phyloP scores from a whole-genome alignment of 2,888 invertebrate species.

The Halictus quadricinctus region DNA sequence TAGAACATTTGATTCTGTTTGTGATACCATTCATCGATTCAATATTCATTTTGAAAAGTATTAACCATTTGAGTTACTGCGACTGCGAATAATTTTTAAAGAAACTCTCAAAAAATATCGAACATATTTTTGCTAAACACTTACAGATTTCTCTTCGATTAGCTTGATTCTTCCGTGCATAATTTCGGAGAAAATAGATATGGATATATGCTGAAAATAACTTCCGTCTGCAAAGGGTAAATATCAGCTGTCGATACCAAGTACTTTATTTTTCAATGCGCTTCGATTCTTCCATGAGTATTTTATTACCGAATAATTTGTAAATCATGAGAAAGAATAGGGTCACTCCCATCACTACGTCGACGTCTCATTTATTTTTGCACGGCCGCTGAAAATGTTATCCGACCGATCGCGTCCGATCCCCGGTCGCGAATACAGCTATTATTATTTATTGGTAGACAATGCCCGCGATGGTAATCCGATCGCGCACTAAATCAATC shows the following conservation, averaged over 20 bases:
- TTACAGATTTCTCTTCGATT: neutral
- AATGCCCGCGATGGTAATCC: slow-evolving; percentile 17
- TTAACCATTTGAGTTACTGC: too few relatives aligned
- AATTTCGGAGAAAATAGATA: neutral
- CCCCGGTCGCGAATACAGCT: neutral
- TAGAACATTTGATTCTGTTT: too few relatives aligned
- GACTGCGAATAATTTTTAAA: too few relatives aligned
- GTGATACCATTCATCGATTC: too few relatives aligned
- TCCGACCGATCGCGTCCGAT: slow-evolving; percentile 23
- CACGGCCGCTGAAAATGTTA: slow-evolving; percentile 29
- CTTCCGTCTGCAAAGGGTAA: neutral
- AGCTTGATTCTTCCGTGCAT: neutral
- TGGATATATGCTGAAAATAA: too few relatives aligned
- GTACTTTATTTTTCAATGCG: neutral
- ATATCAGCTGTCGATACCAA: neutral
- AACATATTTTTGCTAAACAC: neutral
- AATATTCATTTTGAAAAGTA: too few relatives aligned
- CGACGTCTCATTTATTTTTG: slow-evolving; percentile 41
- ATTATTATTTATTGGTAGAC: slow-evolving; percentile 29
- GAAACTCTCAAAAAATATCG: neutral
- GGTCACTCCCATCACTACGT: slow-evolving; percentile 7
- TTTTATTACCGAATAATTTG: neutral
- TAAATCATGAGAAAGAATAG: neutral
- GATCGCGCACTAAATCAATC: slow-evolving; percentile 29
- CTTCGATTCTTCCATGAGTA: neutral